These are phyloP conservation scores for Uloborus diversus DNA, from an alignment of 1,140 invertebrate genomes.

Conservation along the genomic window DNA sequence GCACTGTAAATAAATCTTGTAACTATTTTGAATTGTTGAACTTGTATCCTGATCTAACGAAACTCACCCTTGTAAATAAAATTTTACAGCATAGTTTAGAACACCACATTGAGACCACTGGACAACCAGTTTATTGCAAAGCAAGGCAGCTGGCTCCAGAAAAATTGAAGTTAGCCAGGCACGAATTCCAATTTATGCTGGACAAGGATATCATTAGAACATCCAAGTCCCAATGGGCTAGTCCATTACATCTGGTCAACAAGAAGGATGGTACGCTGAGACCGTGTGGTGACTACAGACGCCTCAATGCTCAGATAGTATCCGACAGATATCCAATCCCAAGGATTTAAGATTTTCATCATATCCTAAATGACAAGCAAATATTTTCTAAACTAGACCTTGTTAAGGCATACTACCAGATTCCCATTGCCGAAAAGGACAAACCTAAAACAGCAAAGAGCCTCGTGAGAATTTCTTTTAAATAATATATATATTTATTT, in stretches of 20 bases:
- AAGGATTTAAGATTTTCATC: background rate
- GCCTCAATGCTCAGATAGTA: background rate
- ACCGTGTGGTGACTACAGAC: background rate
- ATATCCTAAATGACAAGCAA: background rate
- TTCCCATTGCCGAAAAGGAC: no score
- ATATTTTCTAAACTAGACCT: constrained; percentile 52
- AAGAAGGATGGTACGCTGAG: background rate
- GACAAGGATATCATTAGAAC: constrained; percentile 44
- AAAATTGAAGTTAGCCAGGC: background rate
- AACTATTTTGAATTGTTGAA: no score
- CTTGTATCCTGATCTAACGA: background rate
- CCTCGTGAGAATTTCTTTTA: no score
- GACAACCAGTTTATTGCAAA: constrained; percentile 8
- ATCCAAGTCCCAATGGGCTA: constrained; percentile 58
- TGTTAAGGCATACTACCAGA: background rate
- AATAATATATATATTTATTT: no score
- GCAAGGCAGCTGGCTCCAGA: constrained; percentile 9
- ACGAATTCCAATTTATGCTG: constrained; percentile 34
- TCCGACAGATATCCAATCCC: background rate
- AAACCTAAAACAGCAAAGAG: no score
- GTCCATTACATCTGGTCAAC: constrained; percentile 57
- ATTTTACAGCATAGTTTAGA: background rate
- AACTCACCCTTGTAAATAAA: background rate
- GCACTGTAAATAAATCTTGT: no score
- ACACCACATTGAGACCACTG: constrained; percentile 37